Evolutionary conservation across 2,888 invertebrate genomes (phyloP).

Genomic region (Seira ritae): DNA sequence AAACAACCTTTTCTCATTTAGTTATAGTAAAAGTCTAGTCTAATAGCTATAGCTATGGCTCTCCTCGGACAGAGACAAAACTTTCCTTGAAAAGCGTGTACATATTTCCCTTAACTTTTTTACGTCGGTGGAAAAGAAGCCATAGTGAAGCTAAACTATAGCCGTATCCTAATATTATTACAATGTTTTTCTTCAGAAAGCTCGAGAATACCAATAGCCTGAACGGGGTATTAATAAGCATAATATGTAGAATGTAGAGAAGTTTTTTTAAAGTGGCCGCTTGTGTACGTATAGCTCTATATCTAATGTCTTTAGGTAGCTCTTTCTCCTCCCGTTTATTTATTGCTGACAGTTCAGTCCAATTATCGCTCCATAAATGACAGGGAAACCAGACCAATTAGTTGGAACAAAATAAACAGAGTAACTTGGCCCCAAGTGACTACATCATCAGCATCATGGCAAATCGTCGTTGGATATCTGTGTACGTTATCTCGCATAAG

Average conservation of each 20-base stretch:
- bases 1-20: too few relatives aligned
- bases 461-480: conserved; percentile 16
- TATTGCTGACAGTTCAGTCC: conserved; percentile 68
- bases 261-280: background rate
- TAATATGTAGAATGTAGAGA: background rate
- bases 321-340: conserved; percentile 61
- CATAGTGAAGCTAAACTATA: too few relatives aligned
- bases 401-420: conserved; percentile 66
- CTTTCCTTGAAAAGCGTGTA: too few relatives aligned
- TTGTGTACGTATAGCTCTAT: background rate
- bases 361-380: conserved; percentile 69
- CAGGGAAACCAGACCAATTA: conserved; percentile 70
- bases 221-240: conserved; percentile 27
- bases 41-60: too few relatives aligned
- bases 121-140: too few relatives aligned
- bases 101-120: too few relatives aligned
- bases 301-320: conserved; percentile 37
- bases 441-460: conserved; percentile 58
- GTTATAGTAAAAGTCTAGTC: too few relatives aligned
- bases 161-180: too few relatives aligned
- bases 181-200: conserved; percentile 10
- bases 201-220: background rate
- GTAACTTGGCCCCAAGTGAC: conserved; percentile 62
- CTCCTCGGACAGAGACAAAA: background rate
- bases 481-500: background rate